These are phyloP conservation scores for Pseudochirops cupreus DNA, from an alignment of 2,797 vertebrate species.

Conservation along the genomic window DNA sequence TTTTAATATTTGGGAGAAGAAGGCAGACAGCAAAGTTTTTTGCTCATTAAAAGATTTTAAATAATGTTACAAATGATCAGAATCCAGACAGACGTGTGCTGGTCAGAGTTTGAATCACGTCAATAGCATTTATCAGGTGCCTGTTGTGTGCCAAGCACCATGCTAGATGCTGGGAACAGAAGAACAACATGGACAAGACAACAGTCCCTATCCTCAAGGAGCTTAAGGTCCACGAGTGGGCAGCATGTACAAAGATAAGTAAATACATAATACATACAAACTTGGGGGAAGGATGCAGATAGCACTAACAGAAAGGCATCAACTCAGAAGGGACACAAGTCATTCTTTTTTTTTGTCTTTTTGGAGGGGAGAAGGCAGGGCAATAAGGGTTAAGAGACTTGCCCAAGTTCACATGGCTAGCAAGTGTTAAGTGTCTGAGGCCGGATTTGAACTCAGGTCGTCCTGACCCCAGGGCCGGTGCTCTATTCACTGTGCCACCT, in stretches of 20 bases:
- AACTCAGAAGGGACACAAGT: background rate
- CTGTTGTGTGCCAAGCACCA: background rate
- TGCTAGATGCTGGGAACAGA: background rate
- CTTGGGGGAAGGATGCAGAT: background rate
- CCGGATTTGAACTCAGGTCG: no score
- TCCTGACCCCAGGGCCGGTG: no score
- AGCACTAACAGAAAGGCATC: background rate
- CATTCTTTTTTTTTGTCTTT: no score
- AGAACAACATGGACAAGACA: background rate
- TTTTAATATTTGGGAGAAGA: background rate
- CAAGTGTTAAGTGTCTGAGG: no score
- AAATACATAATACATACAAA: background rate
- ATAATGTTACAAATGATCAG: background rate
- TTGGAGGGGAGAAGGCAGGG: no score
- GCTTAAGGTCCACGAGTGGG: background rate
- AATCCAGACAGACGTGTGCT: background rate
- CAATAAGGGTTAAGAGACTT: no score
- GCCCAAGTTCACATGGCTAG: no score
- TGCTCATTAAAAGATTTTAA: background rate
- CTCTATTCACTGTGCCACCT: no score
- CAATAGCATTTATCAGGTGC: background rate
- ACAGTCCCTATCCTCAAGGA: background rate
- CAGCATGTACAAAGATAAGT: background rate
- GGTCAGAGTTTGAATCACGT: background rate
- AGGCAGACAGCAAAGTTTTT: background rate